Conservation (phyloP, 2,888 invertebrate species). For the Sphecodes monilicornis region DNA sequence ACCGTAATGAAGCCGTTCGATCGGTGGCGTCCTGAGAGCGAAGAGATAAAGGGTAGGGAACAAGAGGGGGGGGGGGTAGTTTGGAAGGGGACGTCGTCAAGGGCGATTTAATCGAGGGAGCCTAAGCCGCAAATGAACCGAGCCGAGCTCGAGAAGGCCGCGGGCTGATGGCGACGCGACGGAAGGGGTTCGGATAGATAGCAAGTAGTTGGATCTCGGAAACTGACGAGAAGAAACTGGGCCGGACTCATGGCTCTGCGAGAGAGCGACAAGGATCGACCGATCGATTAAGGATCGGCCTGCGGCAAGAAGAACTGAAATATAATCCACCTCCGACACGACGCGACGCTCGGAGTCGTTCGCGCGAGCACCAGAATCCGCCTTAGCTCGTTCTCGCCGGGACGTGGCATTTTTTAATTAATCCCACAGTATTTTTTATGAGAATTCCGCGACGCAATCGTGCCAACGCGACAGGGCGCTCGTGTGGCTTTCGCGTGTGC, state of each 20-base stretch:
- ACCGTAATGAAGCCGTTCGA: slow-evolving; percentile 61
- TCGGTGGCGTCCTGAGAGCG: slow-evolving; percentile 17
- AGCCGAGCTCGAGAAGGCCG: slow-evolving; percentile 42
- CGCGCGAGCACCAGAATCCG: not conserved
- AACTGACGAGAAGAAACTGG: slow-evolving; percentile 28
- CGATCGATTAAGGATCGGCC: slow-evolving; percentile 68
- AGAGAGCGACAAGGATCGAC: slow-evolving; percentile 34
- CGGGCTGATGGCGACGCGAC: slow-evolving; percentile 37
- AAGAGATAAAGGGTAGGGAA: slow-evolving; percentile 15
- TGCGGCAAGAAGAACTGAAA: slow-evolving; percentile 71
- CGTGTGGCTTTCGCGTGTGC: slow-evolving; percentile 6
- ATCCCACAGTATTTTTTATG: slow-evolving; percentile 79
- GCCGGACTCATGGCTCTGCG: not conserved
- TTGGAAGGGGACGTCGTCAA: not conserved
- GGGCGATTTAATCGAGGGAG: slow-evolving; percentile 55
- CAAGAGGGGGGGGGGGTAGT: not conserved
- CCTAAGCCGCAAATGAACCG: slow-evolving; percentile 64
- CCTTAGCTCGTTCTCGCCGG: slow-evolving; percentile 41
- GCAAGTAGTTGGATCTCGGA: slow-evolving; percentile 51
- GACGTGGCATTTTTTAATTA: slow-evolving; percentile 81
- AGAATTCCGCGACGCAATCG: slow-evolving; percentile 76
- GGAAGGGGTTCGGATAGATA: slow-evolving; percentile 34
- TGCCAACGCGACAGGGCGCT: slow-evolving; percentile 55
- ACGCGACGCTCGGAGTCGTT: not conserved
- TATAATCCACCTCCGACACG: slow-evolving; percentile 45